These are phyloP conservation scores for Calameuta filiformis DNA, from an alignment of 2,888 invertebrate genomes.

Conservation along the genomic window DNA sequence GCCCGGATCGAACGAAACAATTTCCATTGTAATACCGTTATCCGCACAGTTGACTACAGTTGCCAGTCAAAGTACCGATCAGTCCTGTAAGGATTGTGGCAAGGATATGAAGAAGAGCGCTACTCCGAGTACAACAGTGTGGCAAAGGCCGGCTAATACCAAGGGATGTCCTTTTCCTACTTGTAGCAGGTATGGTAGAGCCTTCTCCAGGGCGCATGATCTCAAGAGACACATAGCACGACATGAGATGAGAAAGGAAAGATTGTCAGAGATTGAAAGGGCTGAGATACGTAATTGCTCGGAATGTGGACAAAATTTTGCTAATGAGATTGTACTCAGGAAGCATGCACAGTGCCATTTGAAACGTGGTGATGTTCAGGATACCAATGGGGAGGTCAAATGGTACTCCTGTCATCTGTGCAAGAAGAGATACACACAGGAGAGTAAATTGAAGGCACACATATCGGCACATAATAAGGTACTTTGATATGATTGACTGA, in stretches of 20 bases:
- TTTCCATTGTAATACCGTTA: slow-evolving; percentile 60
- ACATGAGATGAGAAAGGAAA: slow-evolving; percentile 57
- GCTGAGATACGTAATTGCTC: slow-evolving; percentile 39
- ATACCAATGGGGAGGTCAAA: neutral
- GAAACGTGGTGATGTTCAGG: slow-evolving; percentile 20
- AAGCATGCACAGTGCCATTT: slow-evolving; percentile 40
- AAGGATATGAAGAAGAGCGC: slow-evolving; percentile 32
- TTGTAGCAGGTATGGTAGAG: slow-evolving; percentile 57
- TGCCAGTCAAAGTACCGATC: slow-evolving; percentile 39
- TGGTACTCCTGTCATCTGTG: slow-evolving; percentile 54
- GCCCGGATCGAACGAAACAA: slow-evolving; percentile 53
- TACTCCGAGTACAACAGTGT: slow-evolving; percentile 2
- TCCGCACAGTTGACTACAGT: slow-evolving; percentile 54
- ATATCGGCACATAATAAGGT: slow-evolving; percentile 57
- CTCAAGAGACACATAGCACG: slow-evolving; percentile 60
- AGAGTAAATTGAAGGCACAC: slow-evolving; percentile 55
- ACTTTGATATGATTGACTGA: slow-evolving; percentile 15
- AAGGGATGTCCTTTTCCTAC: slow-evolving; percentile 59
- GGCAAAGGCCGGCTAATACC: neutral
- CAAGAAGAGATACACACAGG: slow-evolving; percentile 55
- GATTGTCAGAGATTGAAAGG: slow-evolving; percentile 32
- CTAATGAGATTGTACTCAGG: slow-evolving; percentile 41
- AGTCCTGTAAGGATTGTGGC: slow-evolving; percentile 36
- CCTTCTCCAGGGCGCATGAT: slow-evolving; percentile 61
- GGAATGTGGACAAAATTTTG: slow-evolving; percentile 46